A percentile compares a stretch with the other conserved stretches of the same genome.
phyloP scores from a whole-genome alignment of 2,797 vertebrate genomes.

The Gymnopithys bicolor region DNA sequence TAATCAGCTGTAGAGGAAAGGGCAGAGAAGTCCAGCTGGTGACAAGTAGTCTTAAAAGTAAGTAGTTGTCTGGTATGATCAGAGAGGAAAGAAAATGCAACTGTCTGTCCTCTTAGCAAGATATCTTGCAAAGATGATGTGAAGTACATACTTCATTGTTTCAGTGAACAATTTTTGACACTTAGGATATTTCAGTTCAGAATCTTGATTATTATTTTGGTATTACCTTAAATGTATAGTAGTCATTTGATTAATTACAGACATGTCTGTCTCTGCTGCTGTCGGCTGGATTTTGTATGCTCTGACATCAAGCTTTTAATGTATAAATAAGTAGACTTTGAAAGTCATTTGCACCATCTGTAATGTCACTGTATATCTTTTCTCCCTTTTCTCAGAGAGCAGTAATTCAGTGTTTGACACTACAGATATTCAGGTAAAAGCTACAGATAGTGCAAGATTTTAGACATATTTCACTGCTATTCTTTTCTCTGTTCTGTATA shows the following conservation, averaged over 20 bases:
- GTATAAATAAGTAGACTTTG: neutral
- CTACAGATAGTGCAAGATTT: neutral
- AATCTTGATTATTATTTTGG: neutral
- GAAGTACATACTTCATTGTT: neutral
- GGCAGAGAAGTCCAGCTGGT: neutral
- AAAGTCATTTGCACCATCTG: neutral
- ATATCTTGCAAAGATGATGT: neutral
- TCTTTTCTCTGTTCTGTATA: neutral
- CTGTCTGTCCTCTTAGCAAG: neutral
- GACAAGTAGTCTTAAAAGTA: neutral
- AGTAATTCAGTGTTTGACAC: neutral
- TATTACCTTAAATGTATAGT: neutral
- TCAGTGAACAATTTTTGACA: neutral
- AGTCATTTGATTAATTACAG: neutral
- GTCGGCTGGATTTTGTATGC: neutral
- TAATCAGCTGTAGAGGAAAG: neutral
- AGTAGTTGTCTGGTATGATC: neutral
- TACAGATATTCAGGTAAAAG: slow-evolving; percentile 7
- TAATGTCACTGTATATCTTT: neutral
- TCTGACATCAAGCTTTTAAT: neutral
- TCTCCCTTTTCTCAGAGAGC: neutral
- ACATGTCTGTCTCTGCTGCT: neutral
- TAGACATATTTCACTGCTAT: neutral
- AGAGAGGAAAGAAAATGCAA: neutral
- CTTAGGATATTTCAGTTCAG: neutral